Conservation (phyloP, 2,797 vertebrate genomes). For the Urocyon cinereoargenteus region DNA sequence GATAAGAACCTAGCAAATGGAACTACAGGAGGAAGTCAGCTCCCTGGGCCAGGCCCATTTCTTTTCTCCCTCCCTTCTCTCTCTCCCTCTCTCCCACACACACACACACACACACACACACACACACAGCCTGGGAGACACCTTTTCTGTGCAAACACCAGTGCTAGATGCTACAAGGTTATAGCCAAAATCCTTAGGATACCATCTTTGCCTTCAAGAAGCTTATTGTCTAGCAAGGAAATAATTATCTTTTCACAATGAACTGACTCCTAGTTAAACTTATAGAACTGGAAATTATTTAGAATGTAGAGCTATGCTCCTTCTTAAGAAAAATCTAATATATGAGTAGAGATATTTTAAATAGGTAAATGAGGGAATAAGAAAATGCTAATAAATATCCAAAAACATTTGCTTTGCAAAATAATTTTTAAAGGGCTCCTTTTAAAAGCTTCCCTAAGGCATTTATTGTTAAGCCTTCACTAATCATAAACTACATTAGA, state of each 20-base stretch:
- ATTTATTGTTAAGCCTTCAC: constrained; percentile 24
- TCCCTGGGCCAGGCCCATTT: not conserved
- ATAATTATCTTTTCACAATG: not conserved
- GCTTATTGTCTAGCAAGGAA: constrained; percentile 56
- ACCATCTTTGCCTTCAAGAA: constrained; percentile 38
- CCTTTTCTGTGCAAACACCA: not conserved
- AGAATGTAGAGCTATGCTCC: not conserved
- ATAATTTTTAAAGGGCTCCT: constrained; percentile 28
- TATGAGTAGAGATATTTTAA: not conserved
- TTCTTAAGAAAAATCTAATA: constrained; percentile 39
- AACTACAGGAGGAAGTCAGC: not conserved
- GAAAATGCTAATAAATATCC: not conserved
- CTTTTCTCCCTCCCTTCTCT: no score
- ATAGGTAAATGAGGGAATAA: constrained; percentile 25
- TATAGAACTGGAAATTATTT: constrained; percentile 60
- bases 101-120: no score
- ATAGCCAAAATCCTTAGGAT: not conserved
- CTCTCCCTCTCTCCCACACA: not conserved
- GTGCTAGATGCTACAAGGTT: not conserved
- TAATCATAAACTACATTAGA: not conserved
- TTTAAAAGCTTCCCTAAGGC: constrained; percentile 18
- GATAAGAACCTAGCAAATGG: not conserved
- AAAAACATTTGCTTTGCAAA: not conserved
- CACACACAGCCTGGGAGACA: not conserved
- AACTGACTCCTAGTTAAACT: constrained; percentile 61